Conservation (phyloP, 2,797 vertebrate genomes). For the Coranthus polyacanthus region DNA sequence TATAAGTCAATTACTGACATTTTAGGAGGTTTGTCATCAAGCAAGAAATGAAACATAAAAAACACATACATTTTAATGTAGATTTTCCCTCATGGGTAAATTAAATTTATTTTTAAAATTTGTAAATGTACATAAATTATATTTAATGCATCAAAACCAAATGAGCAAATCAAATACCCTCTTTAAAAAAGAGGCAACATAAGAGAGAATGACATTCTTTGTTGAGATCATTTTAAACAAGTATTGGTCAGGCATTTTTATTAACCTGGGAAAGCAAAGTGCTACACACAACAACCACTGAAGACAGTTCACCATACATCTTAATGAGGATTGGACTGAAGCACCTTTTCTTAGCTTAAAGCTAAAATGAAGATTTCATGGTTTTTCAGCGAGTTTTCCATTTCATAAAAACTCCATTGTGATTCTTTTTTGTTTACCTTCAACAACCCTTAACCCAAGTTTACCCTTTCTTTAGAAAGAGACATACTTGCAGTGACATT, state of each 20-base stretch:
- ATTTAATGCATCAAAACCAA: conserved; percentile 84
- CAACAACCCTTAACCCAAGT: conserved; percentile 54
- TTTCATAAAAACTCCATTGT: conserved; percentile 58
- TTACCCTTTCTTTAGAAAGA: conserved; percentile 62
- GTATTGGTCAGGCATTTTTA: conserved; percentile 84
- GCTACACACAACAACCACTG: conserved; percentile 86
- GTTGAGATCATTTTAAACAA: conserved; percentile 84
- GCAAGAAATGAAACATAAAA: conserved; percentile 69
- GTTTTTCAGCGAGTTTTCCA: conserved; percentile 55
- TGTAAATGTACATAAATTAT: conserved; percentile 90
- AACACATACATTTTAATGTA: conserved; percentile 77
- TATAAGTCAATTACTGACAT: conserved; percentile 52
- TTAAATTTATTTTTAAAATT: conserved; percentile 86
- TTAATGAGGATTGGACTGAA: conserved; percentile 81
- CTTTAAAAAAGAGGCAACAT: conserved; percentile 78
- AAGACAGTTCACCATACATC: conserved; percentile 85
- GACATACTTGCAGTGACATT: conserved; percentile 77
- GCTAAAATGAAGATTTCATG: conserved; percentile 77
- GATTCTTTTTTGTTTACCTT: conserved; percentile 54
- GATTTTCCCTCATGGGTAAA: conserved; percentile 82
- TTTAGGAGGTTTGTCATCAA: conserved; percentile 27
- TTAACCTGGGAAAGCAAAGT: conserved; percentile 86
- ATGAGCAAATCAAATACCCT: conserved; percentile 80
- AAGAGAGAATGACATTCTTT: conserved; percentile 84
- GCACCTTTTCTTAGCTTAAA: conserved; percentile 81